Conservation (phyloP, 2,113 vertebrate genomes). For the Cepphus grylle region DNA sequence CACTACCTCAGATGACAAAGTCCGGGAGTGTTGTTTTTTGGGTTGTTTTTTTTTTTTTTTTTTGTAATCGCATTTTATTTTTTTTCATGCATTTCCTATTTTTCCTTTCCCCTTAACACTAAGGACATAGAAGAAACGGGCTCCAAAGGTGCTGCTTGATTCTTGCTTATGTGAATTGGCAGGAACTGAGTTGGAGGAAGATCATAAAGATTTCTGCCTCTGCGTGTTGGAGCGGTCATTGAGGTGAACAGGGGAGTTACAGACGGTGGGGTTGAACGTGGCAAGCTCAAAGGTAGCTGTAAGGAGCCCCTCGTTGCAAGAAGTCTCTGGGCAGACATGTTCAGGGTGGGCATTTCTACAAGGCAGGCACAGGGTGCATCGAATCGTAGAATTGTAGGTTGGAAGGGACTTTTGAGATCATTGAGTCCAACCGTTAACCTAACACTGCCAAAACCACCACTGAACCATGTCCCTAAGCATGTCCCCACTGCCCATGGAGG, state of each 20-base stretch:
- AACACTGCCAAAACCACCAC: not conserved
- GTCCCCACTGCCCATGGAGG: not conserved
- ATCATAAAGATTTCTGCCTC: not conserved
- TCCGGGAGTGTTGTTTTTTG: rapidly evolving
- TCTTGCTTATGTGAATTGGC: not conserved
- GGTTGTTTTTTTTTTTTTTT: not conserved
- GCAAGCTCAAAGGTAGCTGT: not conserved
- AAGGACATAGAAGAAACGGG: not conserved
- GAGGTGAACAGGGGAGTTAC: not conserved
- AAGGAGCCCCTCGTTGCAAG: not conserved
- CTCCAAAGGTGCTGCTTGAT: not conserved
- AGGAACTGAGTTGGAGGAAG: not conserved
- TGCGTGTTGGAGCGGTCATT: rapidly evolving
- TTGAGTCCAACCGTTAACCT: not conserved
- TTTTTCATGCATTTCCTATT: not conserved
- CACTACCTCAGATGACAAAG: not conserved
- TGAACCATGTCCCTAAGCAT: not conserved
- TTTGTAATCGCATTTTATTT: not conserved
- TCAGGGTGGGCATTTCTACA: not conserved
- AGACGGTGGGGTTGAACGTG: rapidly evolving
- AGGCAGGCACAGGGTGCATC: rapidly evolving
- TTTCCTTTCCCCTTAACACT: not conserved
- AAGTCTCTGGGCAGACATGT: rapidly evolving
- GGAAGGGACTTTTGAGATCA: not conserved
- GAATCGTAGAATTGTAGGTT: not conserved